These are phyloP conservation scores for Contarinia nasturtii DNA, from an alignment of 1,140 invertebrate genomes.

Conservation along the genomic window DNA sequence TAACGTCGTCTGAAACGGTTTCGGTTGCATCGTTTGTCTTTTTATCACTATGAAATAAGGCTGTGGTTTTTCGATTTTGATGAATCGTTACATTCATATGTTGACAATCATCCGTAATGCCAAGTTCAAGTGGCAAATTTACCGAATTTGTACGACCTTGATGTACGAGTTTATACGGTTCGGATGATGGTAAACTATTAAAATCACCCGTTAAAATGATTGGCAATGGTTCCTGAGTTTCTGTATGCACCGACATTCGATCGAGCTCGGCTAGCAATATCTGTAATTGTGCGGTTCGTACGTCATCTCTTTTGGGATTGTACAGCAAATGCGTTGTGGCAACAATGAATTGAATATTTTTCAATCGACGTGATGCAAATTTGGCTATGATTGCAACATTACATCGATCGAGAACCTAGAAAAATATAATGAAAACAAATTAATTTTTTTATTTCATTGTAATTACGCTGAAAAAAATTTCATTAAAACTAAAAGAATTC, in stretches of 20 bases:
- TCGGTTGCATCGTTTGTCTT: no score
- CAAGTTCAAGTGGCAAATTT: conserved; percentile 11
- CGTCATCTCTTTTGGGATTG: conserved; percentile 72
- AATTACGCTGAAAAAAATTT: background rate
- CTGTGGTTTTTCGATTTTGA: background rate
- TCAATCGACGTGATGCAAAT: conserved; percentile 32
- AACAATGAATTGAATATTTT: conserved; percentile 40
- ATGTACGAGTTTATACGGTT: conserved; percentile 51
- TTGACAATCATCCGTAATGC: conserved; percentile 45
- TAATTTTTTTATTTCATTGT: background rate
- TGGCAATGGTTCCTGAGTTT: conserved; percentile 36
- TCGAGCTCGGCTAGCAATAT: conserved; percentile 68
- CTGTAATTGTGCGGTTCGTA: conserved; percentile 69
- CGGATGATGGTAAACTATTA: conserved; percentile 53
- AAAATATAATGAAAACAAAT: background rate
- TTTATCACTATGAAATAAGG: no score
- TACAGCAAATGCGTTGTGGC: conserved; percentile 90
- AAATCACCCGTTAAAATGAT: conserved; percentile 79
- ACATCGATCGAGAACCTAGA: conserved; percentile 51
- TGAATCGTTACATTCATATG: conserved; percentile 27
- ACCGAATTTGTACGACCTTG: conserved; percentile 26
- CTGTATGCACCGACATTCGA: conserved; percentile 33
- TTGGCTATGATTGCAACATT: conserved; percentile 74
- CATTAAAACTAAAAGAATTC: conserved; percentile 7
- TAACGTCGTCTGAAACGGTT: no score